A percentile compares a stretch with the other conserved stretches of the same genome.
phyloP scores from a whole-genome alignment of 1,140 invertebrate species.

The Anastrepha obliqua region DNA sequence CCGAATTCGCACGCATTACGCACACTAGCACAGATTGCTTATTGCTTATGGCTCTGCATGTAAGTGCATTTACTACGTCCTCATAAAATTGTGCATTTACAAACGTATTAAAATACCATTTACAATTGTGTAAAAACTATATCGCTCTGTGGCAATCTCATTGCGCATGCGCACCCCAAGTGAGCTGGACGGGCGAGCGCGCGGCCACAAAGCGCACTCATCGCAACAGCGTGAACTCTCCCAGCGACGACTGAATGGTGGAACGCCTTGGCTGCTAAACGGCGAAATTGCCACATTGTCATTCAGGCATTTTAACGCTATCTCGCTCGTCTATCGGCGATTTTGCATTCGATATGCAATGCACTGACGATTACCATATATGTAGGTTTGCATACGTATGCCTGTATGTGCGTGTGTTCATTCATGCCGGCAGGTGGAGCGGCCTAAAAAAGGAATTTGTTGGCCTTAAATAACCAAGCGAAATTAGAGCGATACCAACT shows the following conservation, averaged over 20 bases:
- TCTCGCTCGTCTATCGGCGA: slow-evolving; percentile 27
- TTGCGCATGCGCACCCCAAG: slow-evolving; percentile 34
- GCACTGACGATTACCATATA: slow-evolving; percentile 20
- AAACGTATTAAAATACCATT: neutral
- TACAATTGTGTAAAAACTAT: slow-evolving; percentile 11
- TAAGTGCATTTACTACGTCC: neutral
- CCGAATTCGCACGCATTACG: neutral
- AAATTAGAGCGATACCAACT: neutral
- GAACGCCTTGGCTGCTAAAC: neutral
- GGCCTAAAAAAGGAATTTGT: neutral
- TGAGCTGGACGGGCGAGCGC: too few species aligned
- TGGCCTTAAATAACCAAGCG: neutral
- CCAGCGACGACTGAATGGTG: neutral
- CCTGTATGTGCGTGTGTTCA: neutral
- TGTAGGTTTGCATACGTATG: neutral
- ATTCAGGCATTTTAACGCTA: neutral
- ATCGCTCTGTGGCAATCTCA: neutral
- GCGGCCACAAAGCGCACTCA: neutral
- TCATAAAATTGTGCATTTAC: slow-evolving; percentile 23
- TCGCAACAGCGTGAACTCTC: neutral
- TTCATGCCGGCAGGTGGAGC: neutral
- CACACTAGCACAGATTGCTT: neutral
- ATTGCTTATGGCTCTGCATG: neutral
- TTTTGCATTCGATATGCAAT: slow-evolving; percentile 18
- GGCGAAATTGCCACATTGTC: slow-evolving; percentile 13